A percentile compares a stretch with the other conserved stretches of the same genome.
phyloP scores from a whole-genome alignment of 2,113 vertebrate species.

The Vombatus ursinus region DNA sequence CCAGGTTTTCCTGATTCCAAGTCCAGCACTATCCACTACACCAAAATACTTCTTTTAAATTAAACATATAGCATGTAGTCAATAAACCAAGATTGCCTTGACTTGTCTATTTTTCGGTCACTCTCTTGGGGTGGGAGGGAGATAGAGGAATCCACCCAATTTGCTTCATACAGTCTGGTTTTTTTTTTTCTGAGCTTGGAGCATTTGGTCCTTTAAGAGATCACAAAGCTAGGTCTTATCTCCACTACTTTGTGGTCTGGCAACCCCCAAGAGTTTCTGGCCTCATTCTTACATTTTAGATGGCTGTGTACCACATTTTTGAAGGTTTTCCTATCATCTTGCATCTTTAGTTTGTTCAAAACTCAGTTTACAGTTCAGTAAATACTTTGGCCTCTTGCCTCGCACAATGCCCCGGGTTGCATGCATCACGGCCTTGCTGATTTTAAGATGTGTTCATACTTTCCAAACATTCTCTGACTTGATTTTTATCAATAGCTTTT shows the following conservation, averaged over 20 bases:
- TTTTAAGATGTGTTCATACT: background rate
- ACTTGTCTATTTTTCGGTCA: background rate
- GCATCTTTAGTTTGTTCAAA: background rate
- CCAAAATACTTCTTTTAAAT: background rate
- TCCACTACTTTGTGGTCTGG: background rate
- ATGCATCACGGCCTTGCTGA: background rate
- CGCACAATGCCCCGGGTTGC: background rate
- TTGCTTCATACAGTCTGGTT: background rate
- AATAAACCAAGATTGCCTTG: background rate
- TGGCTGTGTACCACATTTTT: background rate
- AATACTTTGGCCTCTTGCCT: background rate
- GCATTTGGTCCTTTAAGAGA: background rate
- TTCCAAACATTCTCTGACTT: slow-evolving; percentile 30
- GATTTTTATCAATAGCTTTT: slow-evolving; percentile 56
- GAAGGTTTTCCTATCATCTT: background rate
- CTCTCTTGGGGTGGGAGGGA: background rate
- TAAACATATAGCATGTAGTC: background rate
- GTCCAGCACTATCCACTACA: background rate
- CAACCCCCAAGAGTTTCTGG: background rate
- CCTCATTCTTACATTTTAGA: background rate
- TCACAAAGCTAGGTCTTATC: background rate
- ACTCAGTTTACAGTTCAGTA: slow-evolving; percentile 5
- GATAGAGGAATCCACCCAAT: background rate
- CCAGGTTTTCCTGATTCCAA: background rate
- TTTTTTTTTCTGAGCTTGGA: background rate